Evolutionary conservation across 1,140 invertebrate species (phyloP).

Genomic region (Helicoverpa zea): DNA sequence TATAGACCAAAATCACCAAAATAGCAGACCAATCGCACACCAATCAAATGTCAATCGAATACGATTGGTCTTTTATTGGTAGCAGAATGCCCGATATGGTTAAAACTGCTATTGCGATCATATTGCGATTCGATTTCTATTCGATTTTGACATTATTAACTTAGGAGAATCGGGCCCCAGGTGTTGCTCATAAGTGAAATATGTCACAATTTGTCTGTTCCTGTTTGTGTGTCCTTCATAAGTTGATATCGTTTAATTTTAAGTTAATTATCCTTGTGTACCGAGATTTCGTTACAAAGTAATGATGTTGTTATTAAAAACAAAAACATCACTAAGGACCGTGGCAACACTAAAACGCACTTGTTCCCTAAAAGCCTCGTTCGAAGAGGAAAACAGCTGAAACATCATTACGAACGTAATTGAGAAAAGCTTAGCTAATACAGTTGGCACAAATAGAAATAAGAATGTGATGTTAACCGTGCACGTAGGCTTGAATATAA

Average conservation of each 20-base stretch:
- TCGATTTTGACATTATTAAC: no score
- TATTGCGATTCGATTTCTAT: no score
- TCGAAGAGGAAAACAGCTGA: constrained; percentile 5
- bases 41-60: no score
- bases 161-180: no score
- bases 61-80: no score
- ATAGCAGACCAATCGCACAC: no score
- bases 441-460: constrained; percentile 20
- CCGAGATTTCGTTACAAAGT: neutral
- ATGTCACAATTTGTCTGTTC: neutral
- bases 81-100: no score
- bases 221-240: no score
- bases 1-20: no score
- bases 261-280: neutral
- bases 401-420: constrained; percentile 20
- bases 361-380: neutral
- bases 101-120: no score
- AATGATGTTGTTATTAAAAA: constrained; percentile 5
- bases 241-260: neutral
- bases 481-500: constrained; percentile 11
- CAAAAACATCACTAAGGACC: neutral
- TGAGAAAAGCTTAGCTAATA: constrained; percentile 20
- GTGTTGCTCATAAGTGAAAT: neutral
- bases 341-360: constrained; percentile 9
- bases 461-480: neutral